Evolutionary conservation across 2,797 vertebrate genomes (phyloP).

Genomic region (Channallabes apus): DNA sequence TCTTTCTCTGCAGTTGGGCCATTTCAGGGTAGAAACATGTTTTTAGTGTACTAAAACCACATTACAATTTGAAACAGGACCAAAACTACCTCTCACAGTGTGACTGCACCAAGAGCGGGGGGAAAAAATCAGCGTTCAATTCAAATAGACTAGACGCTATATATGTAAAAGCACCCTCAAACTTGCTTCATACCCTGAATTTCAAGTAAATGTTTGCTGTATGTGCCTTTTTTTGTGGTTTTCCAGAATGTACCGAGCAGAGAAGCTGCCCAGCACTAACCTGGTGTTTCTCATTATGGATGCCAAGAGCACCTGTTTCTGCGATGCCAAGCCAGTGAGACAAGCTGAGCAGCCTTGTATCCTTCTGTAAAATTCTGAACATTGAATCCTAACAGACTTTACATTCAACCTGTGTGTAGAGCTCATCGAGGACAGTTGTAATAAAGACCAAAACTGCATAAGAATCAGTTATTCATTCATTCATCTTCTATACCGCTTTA

Average conservation of each 20-base stretch:
- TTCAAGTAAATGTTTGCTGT: neutral
- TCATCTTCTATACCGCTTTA: no score
- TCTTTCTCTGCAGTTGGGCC: neutral
- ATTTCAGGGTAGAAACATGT: neutral
- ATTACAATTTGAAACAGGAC: neutral
- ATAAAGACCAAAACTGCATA: neutral
- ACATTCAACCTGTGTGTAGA: neutral
- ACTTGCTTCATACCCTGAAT: neutral
- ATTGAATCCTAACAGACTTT: neutral
- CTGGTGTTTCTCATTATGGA: slow-evolving; percentile 96
- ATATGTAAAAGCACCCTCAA: neutral
- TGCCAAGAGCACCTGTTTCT: slow-evolving; percentile 89
- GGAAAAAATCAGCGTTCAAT: neutral
- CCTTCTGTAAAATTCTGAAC: slow-evolving; percentile 71
- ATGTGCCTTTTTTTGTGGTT: slow-evolving; percentile 35
- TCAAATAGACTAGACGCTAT: neutral
- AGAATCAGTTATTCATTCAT: no score
- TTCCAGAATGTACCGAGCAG: slow-evolving; percentile 90
- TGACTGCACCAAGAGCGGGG: neutral
- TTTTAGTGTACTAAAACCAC: neutral
- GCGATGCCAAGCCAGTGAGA: slow-evolving; percentile 87
- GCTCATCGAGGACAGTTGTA: neutral
- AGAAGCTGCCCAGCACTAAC: slow-evolving; percentile 96
- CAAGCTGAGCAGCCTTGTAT: slow-evolving; percentile 99
- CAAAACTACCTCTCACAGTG: neutral